A percentile compares a stretch with the other conserved stretches of the same genome.
Conservation (phyloP, 2,888 invertebrate genomes). For the Lasioglossum leucozonium region DNA sequence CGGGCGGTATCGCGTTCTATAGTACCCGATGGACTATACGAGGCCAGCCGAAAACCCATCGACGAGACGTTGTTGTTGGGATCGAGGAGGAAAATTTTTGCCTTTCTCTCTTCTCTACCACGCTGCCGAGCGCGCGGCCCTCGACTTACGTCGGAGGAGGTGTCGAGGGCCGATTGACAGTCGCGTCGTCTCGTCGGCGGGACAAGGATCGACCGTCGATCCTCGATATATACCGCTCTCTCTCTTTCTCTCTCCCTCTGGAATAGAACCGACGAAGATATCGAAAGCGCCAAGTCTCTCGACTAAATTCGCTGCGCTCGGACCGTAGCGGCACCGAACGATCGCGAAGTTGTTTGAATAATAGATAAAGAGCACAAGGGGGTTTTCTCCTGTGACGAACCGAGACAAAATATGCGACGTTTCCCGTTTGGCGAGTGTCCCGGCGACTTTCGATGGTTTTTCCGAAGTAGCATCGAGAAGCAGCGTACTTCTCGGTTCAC, state of each 20-base stretch:
- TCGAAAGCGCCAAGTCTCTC: background rate
- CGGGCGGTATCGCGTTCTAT: slow-evolving; percentile 41
- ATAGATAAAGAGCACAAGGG: background rate
- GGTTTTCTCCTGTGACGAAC: background rate
- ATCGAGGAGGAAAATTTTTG: slow-evolving; percentile 55
- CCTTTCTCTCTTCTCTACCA: slow-evolving; percentile 21
- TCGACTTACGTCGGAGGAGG: slow-evolving; percentile 37
- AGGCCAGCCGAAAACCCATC: slow-evolving; percentile 64
- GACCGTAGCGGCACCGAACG: background rate
- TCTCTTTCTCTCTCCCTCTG: too few relatives aligned
- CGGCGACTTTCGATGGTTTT: background rate
- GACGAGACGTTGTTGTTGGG: slow-evolving; percentile 58
- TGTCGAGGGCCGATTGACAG: slow-evolving; percentile 27
- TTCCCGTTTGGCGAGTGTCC: too few relatives aligned
- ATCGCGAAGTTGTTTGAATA: background rate
- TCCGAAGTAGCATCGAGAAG: background rate
- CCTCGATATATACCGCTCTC: too few relatives aligned
- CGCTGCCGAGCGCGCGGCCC: background rate
- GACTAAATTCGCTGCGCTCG: background rate
- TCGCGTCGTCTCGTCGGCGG: slow-evolving; percentile 19
- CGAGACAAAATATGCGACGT: background rate
- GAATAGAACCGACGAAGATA: background rate
- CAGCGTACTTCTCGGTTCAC: background rate
- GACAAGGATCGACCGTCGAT: slow-evolving; percentile 31
- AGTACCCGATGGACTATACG: slow-evolving; percentile 48